phyloP scores from a whole-genome alignment of 2,797 vertebrate genomes.

The Onychomys torridus region DNA sequence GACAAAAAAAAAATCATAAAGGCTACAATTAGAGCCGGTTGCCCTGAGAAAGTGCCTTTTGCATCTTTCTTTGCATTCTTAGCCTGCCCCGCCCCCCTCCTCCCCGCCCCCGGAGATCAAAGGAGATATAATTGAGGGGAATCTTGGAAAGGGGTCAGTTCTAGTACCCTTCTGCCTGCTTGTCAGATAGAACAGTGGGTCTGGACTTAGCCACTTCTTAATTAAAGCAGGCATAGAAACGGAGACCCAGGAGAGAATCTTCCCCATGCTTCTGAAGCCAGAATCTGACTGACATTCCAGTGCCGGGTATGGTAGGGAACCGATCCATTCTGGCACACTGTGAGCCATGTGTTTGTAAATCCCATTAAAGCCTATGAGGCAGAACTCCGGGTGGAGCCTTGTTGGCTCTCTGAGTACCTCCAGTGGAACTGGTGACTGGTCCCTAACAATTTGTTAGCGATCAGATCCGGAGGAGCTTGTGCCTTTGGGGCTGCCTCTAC shows the following conservation, averaged over 20 bases:
- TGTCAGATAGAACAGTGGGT: conserved; percentile 82
- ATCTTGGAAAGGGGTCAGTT: conserved; percentile 44
- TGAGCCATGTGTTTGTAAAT: not conserved
- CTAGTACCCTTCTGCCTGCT: conserved; percentile 75
- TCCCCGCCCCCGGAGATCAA: conserved; percentile 56
- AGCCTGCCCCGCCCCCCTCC: too few species aligned
- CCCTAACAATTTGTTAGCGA: not conserved
- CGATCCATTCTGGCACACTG: not conserved
- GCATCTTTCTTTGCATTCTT: not conserved
- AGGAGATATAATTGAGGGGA: conserved; percentile 45
- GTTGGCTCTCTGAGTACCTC: not conserved
- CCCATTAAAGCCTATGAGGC: not conserved
- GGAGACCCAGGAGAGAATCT: conserved; percentile 8
- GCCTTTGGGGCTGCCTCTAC: not conserved
- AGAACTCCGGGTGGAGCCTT: not conserved
- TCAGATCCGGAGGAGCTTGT: not conserved
- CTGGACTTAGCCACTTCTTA: conserved; percentile 81
- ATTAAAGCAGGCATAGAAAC: conserved; percentile 80
- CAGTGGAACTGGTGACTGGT: not conserved
- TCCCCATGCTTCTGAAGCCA: not conserved
- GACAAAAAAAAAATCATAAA: conserved; percentile 5
- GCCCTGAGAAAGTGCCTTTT: conserved; percentile 54
- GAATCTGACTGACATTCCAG: not conserved
- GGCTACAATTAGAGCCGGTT: conserved; percentile 70
- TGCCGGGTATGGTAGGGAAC: not conserved